These are phyloP conservation scores for Onthophagus sagittarius DNA, from an alignment of 2,888 invertebrate species.

Conservation along the genomic window DNA sequence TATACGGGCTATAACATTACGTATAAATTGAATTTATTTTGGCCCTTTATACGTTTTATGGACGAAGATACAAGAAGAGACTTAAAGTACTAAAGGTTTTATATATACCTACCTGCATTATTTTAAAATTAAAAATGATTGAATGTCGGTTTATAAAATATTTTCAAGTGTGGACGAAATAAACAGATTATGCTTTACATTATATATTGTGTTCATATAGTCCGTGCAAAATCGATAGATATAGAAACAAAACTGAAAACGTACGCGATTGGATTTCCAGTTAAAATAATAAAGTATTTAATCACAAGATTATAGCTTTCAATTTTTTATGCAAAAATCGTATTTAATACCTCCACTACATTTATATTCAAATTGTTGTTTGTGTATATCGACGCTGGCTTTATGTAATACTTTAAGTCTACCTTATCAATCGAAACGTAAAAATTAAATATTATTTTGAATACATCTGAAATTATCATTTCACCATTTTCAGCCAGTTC, in stretches of 20 bases:
- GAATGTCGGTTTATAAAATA: too few species aligned
- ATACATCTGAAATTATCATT: too few species aligned
- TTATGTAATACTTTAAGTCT: too few species aligned
- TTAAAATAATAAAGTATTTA: background rate
- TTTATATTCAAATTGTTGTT: background rate
- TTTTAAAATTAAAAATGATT: too few species aligned
- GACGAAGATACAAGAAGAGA: constrained; percentile 3
- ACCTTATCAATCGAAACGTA: too few species aligned
- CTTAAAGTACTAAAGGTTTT: background rate
- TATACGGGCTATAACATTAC: constrained; percentile 14
- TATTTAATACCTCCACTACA: background rate
- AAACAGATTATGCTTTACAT: too few species aligned
- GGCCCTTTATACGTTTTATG: constrained; percentile 5
- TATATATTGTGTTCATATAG: too few species aligned
- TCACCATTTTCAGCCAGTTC: too few species aligned
- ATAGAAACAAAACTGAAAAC: background rate
- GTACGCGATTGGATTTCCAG: background rate
- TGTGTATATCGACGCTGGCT: too few species aligned
- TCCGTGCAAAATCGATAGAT: too few species aligned
- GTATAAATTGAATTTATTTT: constrained; percentile 14
- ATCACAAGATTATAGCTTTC: background rate
- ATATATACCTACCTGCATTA: background rate
- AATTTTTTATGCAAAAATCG: background rate
- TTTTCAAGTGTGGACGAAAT: too few species aligned
- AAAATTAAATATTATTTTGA: too few species aligned